Percentiles rank a stretch among this genome's conserved stretches.
Evolutionary conservation across 23 tunicate genomes (phyloP).

Genomic region (Halocynthia roretzi): DNA sequence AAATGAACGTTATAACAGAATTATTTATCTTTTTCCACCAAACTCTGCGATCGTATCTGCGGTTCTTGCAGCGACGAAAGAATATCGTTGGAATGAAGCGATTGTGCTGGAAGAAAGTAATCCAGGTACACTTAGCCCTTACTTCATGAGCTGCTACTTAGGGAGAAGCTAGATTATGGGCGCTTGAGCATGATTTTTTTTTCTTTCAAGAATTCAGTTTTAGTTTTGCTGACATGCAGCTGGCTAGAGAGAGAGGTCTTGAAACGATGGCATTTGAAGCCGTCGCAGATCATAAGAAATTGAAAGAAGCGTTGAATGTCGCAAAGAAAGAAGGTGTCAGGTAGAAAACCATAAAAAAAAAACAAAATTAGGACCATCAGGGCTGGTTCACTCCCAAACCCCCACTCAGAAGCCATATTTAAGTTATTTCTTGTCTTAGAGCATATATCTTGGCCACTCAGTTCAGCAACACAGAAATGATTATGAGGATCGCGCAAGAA

Average conservation of each 20-base stretch:
- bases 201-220: constrained; percentile 39
- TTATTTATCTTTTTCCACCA: constrained; percentile 34
- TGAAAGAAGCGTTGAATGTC: constrained; percentile 11
- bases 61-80: constrained; percentile 8
- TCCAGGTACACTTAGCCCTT: constrained; percentile 7
- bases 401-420: background rate
- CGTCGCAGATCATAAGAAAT: constrained; percentile 9
- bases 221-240: constrained; percentile 34
- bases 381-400: no score
- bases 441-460: constrained; percentile 4
- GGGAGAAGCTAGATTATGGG: background rate
- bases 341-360: no score
- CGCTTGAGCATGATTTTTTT: no score
- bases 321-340: constrained; percentile 5
- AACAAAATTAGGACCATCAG: no score
- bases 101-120: constrained; percentile 40
- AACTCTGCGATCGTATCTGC: constrained; percentile 20
- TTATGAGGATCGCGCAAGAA: constrained; percentile 22
- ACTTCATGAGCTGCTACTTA: background rate
- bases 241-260: constrained; percentile 30
- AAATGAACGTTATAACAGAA: constrained; percentile 17
- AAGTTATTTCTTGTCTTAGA: background rate
- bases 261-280: constrained; percentile 48
- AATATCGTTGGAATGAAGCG: constrained; percentile 43
- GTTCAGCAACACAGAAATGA: constrained; percentile 3